Evolutionary conservation across 2,113 vertebrate genomes (phyloP).

Genomic region (Argyrosomus japonicus): DNA sequence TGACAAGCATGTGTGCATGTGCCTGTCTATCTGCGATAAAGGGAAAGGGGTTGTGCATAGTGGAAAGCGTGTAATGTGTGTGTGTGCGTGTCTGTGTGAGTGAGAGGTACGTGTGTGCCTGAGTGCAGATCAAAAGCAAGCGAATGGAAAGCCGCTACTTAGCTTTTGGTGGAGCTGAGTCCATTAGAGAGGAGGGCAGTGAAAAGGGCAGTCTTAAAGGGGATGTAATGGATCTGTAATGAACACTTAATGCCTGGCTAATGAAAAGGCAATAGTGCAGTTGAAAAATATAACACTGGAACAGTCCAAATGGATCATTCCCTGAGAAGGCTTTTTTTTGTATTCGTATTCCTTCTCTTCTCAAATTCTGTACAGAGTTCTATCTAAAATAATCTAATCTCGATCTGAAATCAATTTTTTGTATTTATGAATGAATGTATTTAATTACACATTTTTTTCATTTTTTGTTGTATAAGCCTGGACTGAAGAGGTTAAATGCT

Average conservation of each 20-base stretch:
- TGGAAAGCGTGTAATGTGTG: background rate
- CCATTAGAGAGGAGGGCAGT: constrained; percentile 67
- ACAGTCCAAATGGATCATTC: constrained; percentile 44
- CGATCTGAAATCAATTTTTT: no score
- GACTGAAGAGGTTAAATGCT: no score
- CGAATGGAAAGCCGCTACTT: constrained; percentile 49
- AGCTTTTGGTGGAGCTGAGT: constrained; percentile 56
- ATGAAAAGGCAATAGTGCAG: constrained; percentile 74
- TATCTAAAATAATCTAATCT: background rate
- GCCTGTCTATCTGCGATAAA: constrained; percentile 6
- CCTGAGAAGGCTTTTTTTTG: constrained; percentile 16
- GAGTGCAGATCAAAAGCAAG: constrained; percentile 51
- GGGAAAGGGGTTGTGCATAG: background rate
- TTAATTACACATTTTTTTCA: no score
- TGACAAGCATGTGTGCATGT: constrained; percentile 17
- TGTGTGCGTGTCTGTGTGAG: background rate
- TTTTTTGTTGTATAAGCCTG: no score
- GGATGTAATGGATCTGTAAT: constrained; percentile 74
- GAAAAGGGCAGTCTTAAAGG: constrained; percentile 69
- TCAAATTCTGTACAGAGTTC: background rate
- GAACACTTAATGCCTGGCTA: constrained; percentile 67
- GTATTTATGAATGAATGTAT: background rate
- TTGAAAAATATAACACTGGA: constrained; percentile 55
- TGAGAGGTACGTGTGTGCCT: background rate
- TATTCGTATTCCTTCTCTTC: background rate